phyloP scores from a whole-genome alignment of 2,888 invertebrate genomes.

The Lutraria lutraria region DNA sequence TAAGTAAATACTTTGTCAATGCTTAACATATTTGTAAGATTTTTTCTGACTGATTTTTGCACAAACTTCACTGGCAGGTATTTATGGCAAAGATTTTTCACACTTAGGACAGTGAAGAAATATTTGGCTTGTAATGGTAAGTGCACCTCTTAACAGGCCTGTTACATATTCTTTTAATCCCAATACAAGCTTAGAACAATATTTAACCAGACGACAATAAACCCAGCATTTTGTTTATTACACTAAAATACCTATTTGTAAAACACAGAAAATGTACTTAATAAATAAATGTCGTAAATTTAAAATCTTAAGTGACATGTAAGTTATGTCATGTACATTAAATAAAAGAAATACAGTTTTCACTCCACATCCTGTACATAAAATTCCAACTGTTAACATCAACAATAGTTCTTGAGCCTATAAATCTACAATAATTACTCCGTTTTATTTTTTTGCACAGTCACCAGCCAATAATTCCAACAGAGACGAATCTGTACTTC shows the following conservation, averaged over 20 bases:
- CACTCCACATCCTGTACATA: neutral
- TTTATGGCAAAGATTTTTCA: neutral
- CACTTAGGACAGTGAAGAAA: neutral
- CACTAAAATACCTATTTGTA: neutral
- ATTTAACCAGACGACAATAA: conserved; percentile 13
- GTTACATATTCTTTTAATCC: neutral
- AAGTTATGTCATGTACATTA: neutral
- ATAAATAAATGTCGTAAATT: neutral
- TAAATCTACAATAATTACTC: too few species aligned
- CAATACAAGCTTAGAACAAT: neutral
- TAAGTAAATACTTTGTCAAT: neutral
- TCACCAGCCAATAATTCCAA: too few species aligned
- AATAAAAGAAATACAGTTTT: neutral
- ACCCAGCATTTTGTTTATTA: neutral
- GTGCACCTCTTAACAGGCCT: too few species aligned
- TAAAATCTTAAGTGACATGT: neutral
- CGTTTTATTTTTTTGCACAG: too few species aligned
- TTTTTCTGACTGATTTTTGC: neutral
- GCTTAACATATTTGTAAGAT: neutral
- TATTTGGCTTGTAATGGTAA: too few species aligned
- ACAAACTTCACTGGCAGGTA: neutral
- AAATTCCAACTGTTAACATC: too few species aligned
- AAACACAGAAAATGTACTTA: neutral
- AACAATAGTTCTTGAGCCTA: too few species aligned
- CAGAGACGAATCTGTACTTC: too few species aligned